These are phyloP conservation scores for Aspiorhynchus laticeps DNA, from an alignment of 2,113 vertebrate species.

Conservation along the genomic window DNA sequence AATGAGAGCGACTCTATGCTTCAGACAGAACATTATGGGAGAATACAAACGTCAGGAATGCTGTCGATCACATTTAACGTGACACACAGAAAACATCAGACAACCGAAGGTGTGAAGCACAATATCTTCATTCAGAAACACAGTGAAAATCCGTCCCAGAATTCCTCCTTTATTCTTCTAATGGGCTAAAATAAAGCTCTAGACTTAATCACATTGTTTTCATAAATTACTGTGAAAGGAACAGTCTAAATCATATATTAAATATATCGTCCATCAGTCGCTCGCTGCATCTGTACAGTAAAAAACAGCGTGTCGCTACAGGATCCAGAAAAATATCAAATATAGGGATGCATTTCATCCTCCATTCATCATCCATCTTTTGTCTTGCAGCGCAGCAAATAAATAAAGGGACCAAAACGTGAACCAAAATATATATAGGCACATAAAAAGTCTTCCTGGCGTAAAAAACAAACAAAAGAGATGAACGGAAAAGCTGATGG, in stretches of 20 bases:
- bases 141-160: constrained; percentile 36
- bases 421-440: constrained; percentile 41
- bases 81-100: neutral
- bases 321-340: constrained; percentile 61
- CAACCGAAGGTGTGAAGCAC: neutral
- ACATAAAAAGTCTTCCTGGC: constrained; percentile 37
- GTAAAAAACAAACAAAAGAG: neutral
- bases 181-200: constrained; percentile 74
- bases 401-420: constrained; percentile 36
- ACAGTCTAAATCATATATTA: constrained; percentile 91
- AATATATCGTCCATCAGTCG: constrained; percentile 80
- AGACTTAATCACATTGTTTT: constrained; percentile 76
- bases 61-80: neutral
- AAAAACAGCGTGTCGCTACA: constrained; percentile 65
- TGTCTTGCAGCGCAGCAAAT: constrained; percentile 32
- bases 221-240: constrained; percentile 85
- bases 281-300: constrained; percentile 82
- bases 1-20: neutral
- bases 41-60: neutral
- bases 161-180: constrained; percentile 56
- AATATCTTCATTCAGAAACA: constrained; percentile 5
- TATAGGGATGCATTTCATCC: constrained; percentile 52
- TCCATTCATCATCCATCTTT: neutral
- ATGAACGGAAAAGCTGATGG: neutral
- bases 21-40: neutral